Percentiles rank a stretch among this genome's conserved stretches.
Conservation (phyloP, 92 coral and sea anemone genomes). For the Actinostola sp. region DNA sequence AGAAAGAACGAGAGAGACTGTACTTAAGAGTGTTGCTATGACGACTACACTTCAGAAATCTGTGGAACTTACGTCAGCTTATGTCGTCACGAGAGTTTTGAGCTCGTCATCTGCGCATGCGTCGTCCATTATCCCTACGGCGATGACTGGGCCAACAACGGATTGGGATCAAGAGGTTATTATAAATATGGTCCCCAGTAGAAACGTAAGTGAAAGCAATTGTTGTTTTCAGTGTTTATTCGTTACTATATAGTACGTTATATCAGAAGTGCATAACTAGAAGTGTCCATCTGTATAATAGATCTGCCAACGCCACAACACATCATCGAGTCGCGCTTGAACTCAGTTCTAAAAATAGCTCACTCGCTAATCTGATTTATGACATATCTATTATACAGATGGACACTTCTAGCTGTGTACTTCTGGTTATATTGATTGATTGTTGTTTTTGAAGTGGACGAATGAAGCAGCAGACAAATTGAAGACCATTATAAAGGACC, state of each 20-base stretch:
- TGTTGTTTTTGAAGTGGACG: constrained; percentile 60
- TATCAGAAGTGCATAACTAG: too few relatives aligned
- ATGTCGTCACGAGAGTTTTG: too few relatives aligned
- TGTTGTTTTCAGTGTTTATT: neutral
- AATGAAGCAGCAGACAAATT: constrained; percentile 19
- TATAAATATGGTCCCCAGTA: constrained; percentile 6
- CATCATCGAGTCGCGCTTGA: too few relatives aligned
- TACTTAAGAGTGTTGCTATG: neutral
- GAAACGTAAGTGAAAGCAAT: constrained; percentile 12
- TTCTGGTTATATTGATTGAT: neutral
- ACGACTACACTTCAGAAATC: neutral
- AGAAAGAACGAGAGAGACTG: neutral
- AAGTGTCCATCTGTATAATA: too few relatives aligned
- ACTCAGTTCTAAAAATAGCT: too few relatives aligned
- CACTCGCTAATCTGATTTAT: neutral
- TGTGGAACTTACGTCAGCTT: neutral
- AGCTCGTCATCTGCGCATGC: neutral
- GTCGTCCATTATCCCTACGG: neutral
- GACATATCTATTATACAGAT: neutral
- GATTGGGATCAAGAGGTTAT: constrained; percentile 11
- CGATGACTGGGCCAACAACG: constrained; percentile 23
- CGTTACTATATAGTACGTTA: too few relatives aligned
- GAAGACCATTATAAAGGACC: constrained; percentile 33
- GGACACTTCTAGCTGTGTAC: neutral
- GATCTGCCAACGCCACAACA: too few relatives aligned